These are phyloP conservation scores for Oligia latruncula DNA, from an alignment of 2,888 invertebrate genomes.

Conservation along the genomic window DNA sequence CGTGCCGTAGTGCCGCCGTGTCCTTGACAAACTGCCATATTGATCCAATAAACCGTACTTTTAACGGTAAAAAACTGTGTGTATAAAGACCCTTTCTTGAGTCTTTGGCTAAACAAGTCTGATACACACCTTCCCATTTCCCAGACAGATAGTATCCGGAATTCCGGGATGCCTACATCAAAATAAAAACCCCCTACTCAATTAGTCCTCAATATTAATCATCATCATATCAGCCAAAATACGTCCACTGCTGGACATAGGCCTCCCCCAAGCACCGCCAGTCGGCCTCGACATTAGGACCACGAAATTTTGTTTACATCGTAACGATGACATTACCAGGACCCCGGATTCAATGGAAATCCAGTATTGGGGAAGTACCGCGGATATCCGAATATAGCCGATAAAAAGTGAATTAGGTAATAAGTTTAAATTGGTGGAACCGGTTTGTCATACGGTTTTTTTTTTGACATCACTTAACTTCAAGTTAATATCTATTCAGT, in stretches of 20 bases:
- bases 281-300: too few species aligned
- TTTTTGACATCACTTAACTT: background rate
- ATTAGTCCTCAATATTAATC: background rate
- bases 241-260: background rate
- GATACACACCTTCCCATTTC: background rate
- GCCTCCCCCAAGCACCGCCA: too few species aligned
- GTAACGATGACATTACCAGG: constrained; percentile 23
- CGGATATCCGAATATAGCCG: constrained; percentile 35
- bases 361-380: constrained; percentile 31
- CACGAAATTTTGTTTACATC: background rate
- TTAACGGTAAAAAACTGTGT: background rate
- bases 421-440: constrained; percentile 16
- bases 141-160: background rate
- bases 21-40: background rate
- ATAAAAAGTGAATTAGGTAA: constrained; percentile 10
- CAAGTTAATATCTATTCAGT: background rate
- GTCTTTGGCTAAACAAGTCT: background rate
- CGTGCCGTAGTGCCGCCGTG: background rate
- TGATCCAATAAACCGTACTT: too few species aligned
- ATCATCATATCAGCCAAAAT: too few species aligned
- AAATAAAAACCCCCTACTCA: background rate
- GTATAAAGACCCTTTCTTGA: background rate
- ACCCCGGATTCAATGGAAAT: constrained; percentile 3
- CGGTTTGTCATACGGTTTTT: background rate
- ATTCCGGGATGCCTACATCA: too few species aligned